Percentiles rank a stretch among this genome's conserved stretches.
These are phyloP conservation scores for Scrobipalpa atriplicella DNA, from an alignment of 2,888 invertebrate species.

Conservation along the genomic window DNA sequence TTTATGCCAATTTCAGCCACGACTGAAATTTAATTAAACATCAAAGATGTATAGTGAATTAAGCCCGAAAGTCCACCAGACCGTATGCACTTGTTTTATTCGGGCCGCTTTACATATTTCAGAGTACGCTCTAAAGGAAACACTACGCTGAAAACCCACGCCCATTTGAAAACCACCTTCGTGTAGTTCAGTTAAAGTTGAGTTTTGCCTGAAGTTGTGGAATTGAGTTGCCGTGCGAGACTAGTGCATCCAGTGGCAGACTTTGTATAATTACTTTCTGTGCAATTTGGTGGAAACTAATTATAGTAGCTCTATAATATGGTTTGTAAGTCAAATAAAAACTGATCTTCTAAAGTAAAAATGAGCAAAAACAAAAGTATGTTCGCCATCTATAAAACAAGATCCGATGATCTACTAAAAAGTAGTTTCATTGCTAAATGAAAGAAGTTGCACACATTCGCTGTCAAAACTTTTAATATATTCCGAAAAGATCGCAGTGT, in stretches of 20 bases:
- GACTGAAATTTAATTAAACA: conserved; percentile 63
- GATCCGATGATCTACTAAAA: too few species aligned
- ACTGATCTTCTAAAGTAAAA: background rate
- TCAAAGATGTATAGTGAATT: conserved; percentile 64
- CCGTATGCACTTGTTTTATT: conserved; percentile 67
- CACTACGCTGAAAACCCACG: conserved; percentile 50
- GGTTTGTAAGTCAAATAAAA: background rate
- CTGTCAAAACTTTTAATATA: background rate
- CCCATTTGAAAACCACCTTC: background rate
- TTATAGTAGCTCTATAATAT: conserved; percentile 44
- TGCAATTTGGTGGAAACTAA: conserved; percentile 55
- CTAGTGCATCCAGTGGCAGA: conserved; percentile 58
- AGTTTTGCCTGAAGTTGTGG: conserved; percentile 39
- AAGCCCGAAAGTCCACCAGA: conserved; percentile 59
- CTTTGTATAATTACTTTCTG: conserved; percentile 67
- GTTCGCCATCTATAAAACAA: background rate
- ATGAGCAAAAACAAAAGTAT: background rate
- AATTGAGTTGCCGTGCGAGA: conserved; percentile 45
- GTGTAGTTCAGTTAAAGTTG: conserved; percentile 38
- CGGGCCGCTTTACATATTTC: conserved; percentile 57
- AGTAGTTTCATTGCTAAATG: too few species aligned
- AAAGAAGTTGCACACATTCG: background rate
- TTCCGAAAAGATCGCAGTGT: background rate
- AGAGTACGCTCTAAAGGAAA: conserved; percentile 17
- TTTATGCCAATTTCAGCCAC: background rate